Base-by-base conservation (phyloP, 2,113 vertebrate genomes). In the Lagopus leucura region DNA sequence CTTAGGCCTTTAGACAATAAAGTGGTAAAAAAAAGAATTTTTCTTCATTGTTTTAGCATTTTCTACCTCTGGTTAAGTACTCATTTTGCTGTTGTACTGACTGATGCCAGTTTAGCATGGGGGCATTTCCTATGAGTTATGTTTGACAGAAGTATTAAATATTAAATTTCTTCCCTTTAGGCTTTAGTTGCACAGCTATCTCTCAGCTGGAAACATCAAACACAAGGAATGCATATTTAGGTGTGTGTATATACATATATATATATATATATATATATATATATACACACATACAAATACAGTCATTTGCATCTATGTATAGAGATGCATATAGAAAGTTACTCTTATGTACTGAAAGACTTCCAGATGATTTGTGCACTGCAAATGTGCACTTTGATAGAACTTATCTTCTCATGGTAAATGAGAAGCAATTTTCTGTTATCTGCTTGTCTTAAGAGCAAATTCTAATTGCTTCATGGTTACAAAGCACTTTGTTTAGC, bases 31-130 rank as follows among this genome's bases (percentile, higher is more conserved):
- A 95, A 76, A 54, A 28, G 10, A 48, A 48, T 90, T 89, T 91
- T 89, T 76, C 22, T 90, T 93, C 63, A 61, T 20, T 52, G 11
- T 88, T 93, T 69, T 52, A 88, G 34, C 40, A 76, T 88, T 88
- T 90, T 82, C 15, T 72, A 25, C n/a, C 32, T 69, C 61, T 76
- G 25, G 79, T 66, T 72, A 85, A 76, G 17, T 4, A 55, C 54
- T 80, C 52, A 91, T 60, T 45, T 89, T 43, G 72, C 14, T n/a
- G 36, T 48, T 65, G 22, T 47, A 61, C 17, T 52, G 77, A 82
- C 6, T 64, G 54, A 89, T n/a, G 71, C 25, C 58, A 65, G n/a
- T 60, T 78, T 2, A 2, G 42, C 57, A 89, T 25, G 40, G 85
- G 34, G 54, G 82, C 30, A 73, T 70, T 93, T 73, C 6, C 11